phyloP scores from a whole-genome alignment of 2,797 vertebrate genomes.

The Muscicapa striata region DNA sequence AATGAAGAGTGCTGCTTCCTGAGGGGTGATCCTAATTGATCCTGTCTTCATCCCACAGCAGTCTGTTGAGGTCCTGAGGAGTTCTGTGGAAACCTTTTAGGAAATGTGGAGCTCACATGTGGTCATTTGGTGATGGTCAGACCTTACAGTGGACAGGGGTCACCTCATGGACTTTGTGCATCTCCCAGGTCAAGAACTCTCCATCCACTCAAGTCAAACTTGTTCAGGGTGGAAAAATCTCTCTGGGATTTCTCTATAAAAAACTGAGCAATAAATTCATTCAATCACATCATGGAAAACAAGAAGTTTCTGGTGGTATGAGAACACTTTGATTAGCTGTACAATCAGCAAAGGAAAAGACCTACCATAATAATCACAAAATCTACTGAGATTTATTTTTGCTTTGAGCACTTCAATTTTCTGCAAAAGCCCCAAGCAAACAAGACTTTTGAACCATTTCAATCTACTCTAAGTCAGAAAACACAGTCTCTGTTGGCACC shows the following conservation, averaged over 20 bases:
- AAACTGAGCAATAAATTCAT: neutral
- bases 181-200: neutral
- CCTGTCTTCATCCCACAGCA: neutral
- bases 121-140: neutral
- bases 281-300: neutral
- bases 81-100: neutral
- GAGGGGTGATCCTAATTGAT: fast-evolving
- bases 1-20: neutral
- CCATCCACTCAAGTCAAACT: neutral
- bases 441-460: neutral
- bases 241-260: neutral
- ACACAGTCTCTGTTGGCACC: neutral
- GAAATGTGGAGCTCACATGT: neutral
- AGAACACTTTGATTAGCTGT: neutral
- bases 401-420: neutral
- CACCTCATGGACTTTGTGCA: neutral
- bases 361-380: neutral
- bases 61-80: neutral
- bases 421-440: neutral
- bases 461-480: neutral
- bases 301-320: neutral
- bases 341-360: neutral
- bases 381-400: neutral
- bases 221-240: neutral
- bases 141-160: neutral